Conservation (phyloP, 2,113 vertebrate species). For the Chamaea fasciata region DNA sequence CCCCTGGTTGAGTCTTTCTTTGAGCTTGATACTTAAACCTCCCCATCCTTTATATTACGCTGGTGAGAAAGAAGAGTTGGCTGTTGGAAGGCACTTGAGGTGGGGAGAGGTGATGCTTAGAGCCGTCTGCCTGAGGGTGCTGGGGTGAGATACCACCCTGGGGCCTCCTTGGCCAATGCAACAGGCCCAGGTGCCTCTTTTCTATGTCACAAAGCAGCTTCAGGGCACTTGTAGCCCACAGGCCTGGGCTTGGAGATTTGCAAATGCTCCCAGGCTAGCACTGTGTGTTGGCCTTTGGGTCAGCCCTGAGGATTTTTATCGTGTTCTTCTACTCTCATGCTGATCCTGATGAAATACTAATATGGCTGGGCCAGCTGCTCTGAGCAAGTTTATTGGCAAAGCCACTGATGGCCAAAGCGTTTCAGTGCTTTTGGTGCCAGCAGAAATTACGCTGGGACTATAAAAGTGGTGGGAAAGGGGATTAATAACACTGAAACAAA, state of each 20-base stretch:
- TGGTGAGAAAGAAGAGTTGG: background rate
- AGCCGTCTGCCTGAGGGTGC: background rate
- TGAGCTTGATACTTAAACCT: background rate
- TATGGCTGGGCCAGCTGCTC: background rate
- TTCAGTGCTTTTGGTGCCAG: background rate
- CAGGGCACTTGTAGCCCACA: rapidly evolving
- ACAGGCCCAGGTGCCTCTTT: background rate
- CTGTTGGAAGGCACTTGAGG: rapidly evolving
- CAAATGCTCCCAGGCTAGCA: background rate
- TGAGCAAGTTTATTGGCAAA: background rate
- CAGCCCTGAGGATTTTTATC: background rate
- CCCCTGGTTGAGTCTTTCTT: background rate
- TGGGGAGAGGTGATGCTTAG: background rate
- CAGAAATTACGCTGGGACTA: background rate
- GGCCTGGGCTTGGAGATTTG: background rate
- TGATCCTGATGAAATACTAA: conserved; percentile 1
- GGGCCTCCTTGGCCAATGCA: background rate
- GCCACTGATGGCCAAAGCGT: background rate
- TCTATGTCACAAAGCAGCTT: rapidly evolving
- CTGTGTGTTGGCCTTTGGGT: background rate
- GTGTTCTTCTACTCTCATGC: background rate
- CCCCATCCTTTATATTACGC: rapidly evolving
- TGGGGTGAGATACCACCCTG: background rate
- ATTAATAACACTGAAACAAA: background rate
- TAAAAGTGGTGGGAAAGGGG: background rate